Percentiles rank a stretch among this genome's conserved stretches.
phyloP scores from a whole-genome alignment of 2,888 invertebrate species.

The Philaethria dido region DNA sequence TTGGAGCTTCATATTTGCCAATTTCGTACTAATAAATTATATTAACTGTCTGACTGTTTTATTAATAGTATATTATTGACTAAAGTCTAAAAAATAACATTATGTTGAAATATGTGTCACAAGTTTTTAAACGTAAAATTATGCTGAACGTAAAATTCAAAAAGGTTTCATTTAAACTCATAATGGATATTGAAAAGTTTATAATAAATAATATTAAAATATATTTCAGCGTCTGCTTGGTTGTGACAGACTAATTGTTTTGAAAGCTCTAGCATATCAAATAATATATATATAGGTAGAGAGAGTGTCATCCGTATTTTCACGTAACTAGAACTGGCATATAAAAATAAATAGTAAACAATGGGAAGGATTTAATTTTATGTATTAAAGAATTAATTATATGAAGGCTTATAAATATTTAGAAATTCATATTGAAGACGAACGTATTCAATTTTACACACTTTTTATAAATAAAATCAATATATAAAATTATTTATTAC shows the following conservation, averaged over 20 bases:
- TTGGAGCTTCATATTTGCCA: neutral
- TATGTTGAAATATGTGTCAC: too few relatives aligned
- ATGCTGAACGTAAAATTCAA: neutral
- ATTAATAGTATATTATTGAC: too few relatives aligned
- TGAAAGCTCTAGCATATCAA: constrained; percentile 68
- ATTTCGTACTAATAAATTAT: constrained; percentile 4
- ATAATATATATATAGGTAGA: constrained; percentile 47
- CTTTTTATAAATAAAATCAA: too few relatives aligned
- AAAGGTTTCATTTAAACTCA: neutral
- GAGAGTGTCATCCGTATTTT: neutral
- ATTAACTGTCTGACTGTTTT: neutral
- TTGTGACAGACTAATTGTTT: constrained; percentile 62
- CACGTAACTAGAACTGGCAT: neutral
- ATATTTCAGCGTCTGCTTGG: constrained; percentile 1
- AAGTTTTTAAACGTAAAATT: neutral
- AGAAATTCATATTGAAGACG: too few relatives aligned
- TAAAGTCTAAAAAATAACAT: too few relatives aligned
- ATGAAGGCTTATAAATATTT: too few relatives aligned
- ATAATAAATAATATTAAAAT: constrained; percentile 12
- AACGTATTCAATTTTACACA: too few relatives aligned
- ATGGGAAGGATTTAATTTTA: too few relatives aligned
- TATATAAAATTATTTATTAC: too few relatives aligned
- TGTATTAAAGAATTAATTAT: too few relatives aligned
- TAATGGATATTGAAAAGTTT: constrained; percentile 5
- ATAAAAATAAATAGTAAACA: too few relatives aligned